Evolutionary conservation across 1,140 invertebrate species (phyloP).

Genomic region (Drosophila bipectinata): DNA sequence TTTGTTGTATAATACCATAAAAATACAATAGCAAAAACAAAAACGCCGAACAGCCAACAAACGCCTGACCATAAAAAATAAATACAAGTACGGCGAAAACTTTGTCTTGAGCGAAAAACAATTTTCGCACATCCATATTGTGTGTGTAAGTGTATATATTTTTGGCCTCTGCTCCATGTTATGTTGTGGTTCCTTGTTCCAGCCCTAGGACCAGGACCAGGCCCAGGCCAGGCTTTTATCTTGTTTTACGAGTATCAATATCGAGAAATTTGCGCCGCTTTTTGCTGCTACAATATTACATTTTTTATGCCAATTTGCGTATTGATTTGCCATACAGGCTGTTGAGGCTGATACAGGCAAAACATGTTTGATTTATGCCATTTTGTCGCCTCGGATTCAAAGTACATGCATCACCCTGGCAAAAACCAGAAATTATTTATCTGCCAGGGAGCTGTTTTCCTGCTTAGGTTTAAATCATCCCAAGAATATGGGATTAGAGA

Average conservation of each 20-base stretch:
- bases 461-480: conserved; percentile 33
- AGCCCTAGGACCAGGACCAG: not conserved
- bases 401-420: conserved; percentile 23
- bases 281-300: conserved; percentile 48
- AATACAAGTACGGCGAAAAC: conserved; percentile 52
- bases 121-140: conserved; percentile 47
- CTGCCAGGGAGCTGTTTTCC: conserved; percentile 20
- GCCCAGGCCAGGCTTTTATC: conserved; percentile 33
- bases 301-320: conserved; percentile 73
- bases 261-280: conserved; percentile 39
- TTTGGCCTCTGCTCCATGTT: conserved; percentile 4
- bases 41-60: conserved; percentile 19
- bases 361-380: conserved; percentile 70
- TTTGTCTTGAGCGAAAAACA: conserved; percentile 61
- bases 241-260: conserved; percentile 68
- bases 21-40: conserved; percentile 23
- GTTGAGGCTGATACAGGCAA: conserved; percentile 11
- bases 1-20: conserved; percentile 65
- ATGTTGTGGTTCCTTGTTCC: conserved; percentile 36
- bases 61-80: conserved; percentile 61
- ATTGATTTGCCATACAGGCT: conserved; percentile 65
- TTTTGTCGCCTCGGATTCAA: conserved; percentile 33
- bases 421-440: conserved; percentile 38
- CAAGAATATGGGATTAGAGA: not conserved
- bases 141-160: conserved; percentile 4